phyloP scores from a whole-genome alignment of 2,888 invertebrate genomes.

The Ephialtes manifestator region DNA sequence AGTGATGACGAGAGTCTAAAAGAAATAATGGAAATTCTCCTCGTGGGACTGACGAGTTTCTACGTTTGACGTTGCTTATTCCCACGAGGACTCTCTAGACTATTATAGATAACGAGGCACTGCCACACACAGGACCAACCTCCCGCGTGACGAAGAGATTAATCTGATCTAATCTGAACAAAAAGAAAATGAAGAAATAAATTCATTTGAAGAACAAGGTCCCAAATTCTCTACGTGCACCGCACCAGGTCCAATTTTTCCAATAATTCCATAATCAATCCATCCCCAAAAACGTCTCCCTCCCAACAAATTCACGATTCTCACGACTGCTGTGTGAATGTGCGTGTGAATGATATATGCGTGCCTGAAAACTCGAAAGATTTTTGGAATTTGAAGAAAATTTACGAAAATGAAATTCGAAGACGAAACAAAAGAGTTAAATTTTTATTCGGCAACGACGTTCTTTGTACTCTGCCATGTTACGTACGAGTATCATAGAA shows the following conservation, averaged over 20 bases:
- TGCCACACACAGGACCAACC: slow-evolving; percentile 76
- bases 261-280: slow-evolving; percentile 55
- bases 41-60: slow-evolving; percentile 63
- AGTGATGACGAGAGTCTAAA: slow-evolving; percentile 55
- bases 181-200: slow-evolving; percentile 24
- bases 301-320: slow-evolving; percentile 44
- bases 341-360: slow-evolving; percentile 32
- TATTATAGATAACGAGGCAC: slow-evolving; percentile 72
- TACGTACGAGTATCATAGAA: slow-evolving; percentile 73
- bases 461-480: slow-evolving; percentile 79
- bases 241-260: slow-evolving; percentile 59
- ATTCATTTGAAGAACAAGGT: slow-evolving; percentile 1
- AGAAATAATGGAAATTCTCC: slow-evolving; percentile 9
- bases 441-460: slow-evolving; percentile 82
- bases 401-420: slow-evolving; percentile 22
- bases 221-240: slow-evolving; percentile 43
- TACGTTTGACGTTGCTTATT: slow-evolving; percentile 52
- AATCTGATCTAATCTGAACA: slow-evolving; percentile 43
- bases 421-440: slow-evolving; percentile 40
- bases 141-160: slow-evolving; percentile 59
- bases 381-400: slow-evolving; percentile 58
- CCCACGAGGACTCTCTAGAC: slow-evolving; percentile 40
- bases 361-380: slow-evolving; percentile 31
- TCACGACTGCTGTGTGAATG: slow-evolving; percentile 38
- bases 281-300: slow-evolving; percentile 37